Evolutionary conservation across 2,113 vertebrate species (phyloP).

Genomic region (Percopsis transmontana): DNA sequence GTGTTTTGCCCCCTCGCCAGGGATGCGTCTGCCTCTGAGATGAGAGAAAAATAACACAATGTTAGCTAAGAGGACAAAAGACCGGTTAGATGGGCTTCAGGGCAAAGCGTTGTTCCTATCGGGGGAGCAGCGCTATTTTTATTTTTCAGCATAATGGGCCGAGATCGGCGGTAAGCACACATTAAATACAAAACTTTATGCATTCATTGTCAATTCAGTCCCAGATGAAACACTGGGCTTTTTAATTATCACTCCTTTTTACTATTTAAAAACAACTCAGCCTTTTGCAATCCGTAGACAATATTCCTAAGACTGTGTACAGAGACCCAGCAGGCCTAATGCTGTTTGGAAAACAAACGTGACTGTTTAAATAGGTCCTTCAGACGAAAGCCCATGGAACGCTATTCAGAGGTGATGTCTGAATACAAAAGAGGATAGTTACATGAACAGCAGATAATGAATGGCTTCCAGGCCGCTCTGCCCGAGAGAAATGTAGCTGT

Average conservation of each 20-base stretch:
- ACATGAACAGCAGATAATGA: conserved; percentile 48
- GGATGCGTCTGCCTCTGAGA: conserved; percentile 32
- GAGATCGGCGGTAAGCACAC: no score
- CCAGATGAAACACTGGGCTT: conserved; percentile 24
- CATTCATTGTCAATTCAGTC: not conserved
- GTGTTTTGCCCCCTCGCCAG: conserved; percentile 46
- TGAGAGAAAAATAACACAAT: conserved; percentile 39
- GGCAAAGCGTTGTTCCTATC: not conserved
- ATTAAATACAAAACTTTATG: no score
- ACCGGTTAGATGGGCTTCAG: no score
- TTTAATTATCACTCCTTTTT: conserved; percentile 55
- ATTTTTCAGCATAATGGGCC: not conserved
- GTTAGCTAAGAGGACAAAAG: no score
- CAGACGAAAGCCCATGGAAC: conserved; percentile 22
- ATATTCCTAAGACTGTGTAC: conserved; percentile 38
- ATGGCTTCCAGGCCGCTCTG: conserved; percentile 15
- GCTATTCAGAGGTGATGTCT: conserved; percentile 28
- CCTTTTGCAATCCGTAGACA: conserved; percentile 40
- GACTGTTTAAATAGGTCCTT: conserved; percentile 29
- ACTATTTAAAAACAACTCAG: conserved; percentile 50
- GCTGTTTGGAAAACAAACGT: conserved; percentile 32
- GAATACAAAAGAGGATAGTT: conserved; percentile 40
- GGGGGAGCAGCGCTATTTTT: not conserved
- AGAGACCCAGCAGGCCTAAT: conserved; percentile 11
- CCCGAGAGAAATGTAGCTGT: conserved; percentile 8